These are phyloP conservation scores for Deilephila elpenor DNA, from an alignment of 2,888 invertebrate genomes.

Conservation along the genomic window DNA sequence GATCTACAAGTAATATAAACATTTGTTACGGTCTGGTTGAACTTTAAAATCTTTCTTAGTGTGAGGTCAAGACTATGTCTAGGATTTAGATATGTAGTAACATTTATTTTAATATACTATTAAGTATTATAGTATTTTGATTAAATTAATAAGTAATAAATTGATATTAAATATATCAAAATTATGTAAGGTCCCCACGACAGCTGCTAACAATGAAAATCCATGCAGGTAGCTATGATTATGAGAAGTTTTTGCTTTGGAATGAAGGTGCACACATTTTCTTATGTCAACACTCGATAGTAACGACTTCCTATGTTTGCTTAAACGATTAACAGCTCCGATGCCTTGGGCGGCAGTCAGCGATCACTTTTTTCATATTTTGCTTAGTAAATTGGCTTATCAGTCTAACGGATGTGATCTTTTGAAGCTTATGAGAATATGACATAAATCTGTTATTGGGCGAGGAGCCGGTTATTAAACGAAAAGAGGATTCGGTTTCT, in stretches of 20 bases:
- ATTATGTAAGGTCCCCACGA: neutral
- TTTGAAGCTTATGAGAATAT: neutral
- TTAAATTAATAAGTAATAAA: too few species aligned
- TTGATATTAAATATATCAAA: neutral
- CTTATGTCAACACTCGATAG: conserved; percentile 32
- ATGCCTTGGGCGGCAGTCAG: neutral
- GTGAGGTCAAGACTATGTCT: too few species aligned
- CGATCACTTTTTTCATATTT: conserved; percentile 15
- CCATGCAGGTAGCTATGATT: conserved; percentile 27
- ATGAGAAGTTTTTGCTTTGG: conserved; percentile 42
- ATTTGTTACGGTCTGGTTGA: too few species aligned
- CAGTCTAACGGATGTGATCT: neutral
- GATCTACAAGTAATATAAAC: too few species aligned
- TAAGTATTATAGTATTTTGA: too few species aligned
- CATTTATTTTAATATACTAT: too few species aligned
- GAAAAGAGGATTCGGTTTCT: neutral
- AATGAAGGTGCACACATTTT: conserved; percentile 35
- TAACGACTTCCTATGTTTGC: conserved; percentile 34
- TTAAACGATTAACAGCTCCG: conserved; percentile 30
- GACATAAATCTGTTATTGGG: neutral
- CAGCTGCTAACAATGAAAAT: neutral
- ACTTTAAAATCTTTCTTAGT: too few species aligned
- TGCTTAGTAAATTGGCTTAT: conserved; percentile 19
- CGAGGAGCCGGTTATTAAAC: neutral
- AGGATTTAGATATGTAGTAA: too few species aligned